Conservation (phyloP, 1,140 invertebrate genomes). For the Hyles euphorbiae region DNA sequence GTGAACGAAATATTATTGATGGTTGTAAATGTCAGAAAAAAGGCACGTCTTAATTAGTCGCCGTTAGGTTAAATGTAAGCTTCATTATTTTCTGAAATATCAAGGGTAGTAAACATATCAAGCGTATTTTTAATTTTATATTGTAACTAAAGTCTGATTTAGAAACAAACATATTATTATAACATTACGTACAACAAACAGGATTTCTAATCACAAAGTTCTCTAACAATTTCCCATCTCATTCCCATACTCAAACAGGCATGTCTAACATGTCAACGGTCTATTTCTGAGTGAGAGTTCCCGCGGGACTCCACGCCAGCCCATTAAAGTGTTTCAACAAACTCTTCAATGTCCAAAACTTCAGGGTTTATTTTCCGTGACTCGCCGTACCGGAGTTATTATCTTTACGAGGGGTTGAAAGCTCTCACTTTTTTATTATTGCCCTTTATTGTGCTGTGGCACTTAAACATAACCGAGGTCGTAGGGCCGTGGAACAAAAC, state of each 20-base stretch:
- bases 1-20: too few relatives aligned
- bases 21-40: too few relatives aligned
- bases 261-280: constrained; percentile 2
- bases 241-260: not conserved
- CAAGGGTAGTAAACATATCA: too few relatives aligned
- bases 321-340: constrained; percentile 29
- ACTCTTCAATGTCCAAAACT: constrained; percentile 33
- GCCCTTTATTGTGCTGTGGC: constrained; percentile 49
- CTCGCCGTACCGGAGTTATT: constrained; percentile 49
- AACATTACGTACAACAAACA: too few relatives aligned
- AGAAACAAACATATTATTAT: too few relatives aligned
- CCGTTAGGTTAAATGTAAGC: too few relatives aligned
- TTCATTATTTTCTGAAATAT: too few relatives aligned
- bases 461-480: constrained; percentile 48
- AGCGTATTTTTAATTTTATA: too few relatives aligned
- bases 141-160: too few relatives aligned
- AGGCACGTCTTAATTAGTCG: too few relatives aligned
- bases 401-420: constrained; percentile 67
- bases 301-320: not conserved
- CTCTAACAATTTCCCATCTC: too few relatives aligned
- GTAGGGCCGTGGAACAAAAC: constrained; percentile 41
- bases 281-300: not conserved
- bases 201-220: too few relatives aligned
- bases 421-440: constrained; percentile 62
- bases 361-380: constrained; percentile 39